phyloP scores from a whole-genome alignment of 2,797 vertebrate genomes.

The Gymnothorax reevesii region DNA sequence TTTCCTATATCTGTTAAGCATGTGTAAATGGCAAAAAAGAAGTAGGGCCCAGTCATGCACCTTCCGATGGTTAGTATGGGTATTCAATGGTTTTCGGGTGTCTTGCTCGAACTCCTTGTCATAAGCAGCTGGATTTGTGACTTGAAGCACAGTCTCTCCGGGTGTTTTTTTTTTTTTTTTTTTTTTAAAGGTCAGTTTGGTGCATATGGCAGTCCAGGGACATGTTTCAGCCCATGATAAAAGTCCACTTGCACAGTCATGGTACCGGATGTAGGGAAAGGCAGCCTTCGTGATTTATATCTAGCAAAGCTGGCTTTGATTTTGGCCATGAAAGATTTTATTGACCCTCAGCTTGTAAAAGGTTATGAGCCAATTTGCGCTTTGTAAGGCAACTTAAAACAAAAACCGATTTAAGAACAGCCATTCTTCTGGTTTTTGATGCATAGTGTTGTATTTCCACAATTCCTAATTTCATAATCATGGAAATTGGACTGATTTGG shows the following conservation, averaged over 20 bases:
- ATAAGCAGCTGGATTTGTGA: neutral
- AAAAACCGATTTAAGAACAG: neutral
- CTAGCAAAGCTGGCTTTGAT: neutral
- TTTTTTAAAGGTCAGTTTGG: neutral
- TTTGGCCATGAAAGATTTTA: neutral
- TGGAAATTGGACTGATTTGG: neutral
- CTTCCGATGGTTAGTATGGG: no score
- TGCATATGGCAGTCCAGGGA: neutral
- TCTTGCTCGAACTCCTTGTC: neutral
- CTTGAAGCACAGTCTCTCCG: neutral
- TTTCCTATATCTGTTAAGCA: slow-evolving; percentile 61
- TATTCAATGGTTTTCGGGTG: neutral
- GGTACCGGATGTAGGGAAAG: neutral
- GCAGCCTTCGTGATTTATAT: neutral
- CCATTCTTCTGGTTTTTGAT: neutral
- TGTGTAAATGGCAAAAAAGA: slow-evolving; percentile 47
- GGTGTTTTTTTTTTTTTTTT: neutral
- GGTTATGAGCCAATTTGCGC: neutral
- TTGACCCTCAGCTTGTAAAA: neutral
- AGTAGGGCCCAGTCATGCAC: no score
- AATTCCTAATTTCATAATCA: neutral
- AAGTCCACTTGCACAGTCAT: neutral
- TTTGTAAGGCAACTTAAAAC: neutral
- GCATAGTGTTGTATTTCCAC: neutral
- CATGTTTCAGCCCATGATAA: neutral